Evolutionary conservation across 2,113 vertebrate genomes (phyloP).

Genomic region (Ranitomeya variabilis): DNA sequence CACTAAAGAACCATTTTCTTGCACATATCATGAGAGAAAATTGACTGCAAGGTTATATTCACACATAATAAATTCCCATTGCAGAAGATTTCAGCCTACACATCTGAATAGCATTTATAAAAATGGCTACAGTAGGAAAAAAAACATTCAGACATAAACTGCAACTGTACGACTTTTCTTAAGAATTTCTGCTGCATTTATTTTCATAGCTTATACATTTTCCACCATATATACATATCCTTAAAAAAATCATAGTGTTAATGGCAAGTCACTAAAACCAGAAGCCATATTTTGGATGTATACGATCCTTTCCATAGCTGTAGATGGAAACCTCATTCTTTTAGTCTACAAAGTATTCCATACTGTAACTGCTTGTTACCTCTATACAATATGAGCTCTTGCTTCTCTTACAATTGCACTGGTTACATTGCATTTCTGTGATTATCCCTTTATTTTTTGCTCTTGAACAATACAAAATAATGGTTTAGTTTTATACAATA

Average conservation of each 20-base stretch:
- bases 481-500: not conserved
- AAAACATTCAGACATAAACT: not conserved
- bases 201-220: not conserved
- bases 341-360: not conserved
- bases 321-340: not conserved
- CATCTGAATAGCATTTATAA: not conserved
- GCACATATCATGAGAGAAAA: not conserved
- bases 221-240: not conserved
- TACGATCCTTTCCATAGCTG: not conserved
- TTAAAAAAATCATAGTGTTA: not conserved
- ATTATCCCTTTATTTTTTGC: not conserved
- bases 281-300: not conserved
- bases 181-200: too few relatives aligned
- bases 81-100: not conserved
- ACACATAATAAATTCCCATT: not conserved
- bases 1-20: not conserved
- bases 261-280: not conserved
- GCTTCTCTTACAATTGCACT: not conserved
- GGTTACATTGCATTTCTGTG: not conserved
- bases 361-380: not conserved
- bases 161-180: not conserved
- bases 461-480: not conserved
- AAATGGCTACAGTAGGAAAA: not conserved
- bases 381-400: not conserved
- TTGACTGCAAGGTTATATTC: not conserved